phyloP scores from a whole-genome alignment of 2,888 invertebrate species.

The Onchidella celtica region DNA sequence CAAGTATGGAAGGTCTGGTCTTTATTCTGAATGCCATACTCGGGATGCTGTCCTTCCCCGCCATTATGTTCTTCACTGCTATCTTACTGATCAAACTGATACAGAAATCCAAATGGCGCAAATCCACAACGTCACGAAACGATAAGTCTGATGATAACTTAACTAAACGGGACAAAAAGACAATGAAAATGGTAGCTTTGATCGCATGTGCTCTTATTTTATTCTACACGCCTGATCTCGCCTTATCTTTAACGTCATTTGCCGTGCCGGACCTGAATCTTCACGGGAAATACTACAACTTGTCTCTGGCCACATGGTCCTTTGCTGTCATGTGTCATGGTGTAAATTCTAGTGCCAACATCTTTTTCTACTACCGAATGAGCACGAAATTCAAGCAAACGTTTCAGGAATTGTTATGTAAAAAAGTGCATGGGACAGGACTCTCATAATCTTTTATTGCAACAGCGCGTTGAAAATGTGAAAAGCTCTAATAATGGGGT shows the following conservation, averaged over 20 bases:
- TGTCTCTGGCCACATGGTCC: not conserved
- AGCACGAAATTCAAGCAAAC: not conserved
- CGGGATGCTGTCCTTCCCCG: not conserved
- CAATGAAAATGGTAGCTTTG: not conserved
- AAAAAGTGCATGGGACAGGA: too few species aligned
- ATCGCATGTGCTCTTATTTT: slow-evolving; percentile 2
- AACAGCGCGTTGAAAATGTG: too few species aligned
- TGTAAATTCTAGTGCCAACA: slow-evolving; percentile 3
- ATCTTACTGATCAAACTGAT: not conserved
- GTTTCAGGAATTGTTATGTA: not conserved
- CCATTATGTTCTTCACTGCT: not conserved
- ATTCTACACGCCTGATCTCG: not conserved
- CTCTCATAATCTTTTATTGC: too few species aligned
- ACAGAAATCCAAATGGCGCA: not conserved
- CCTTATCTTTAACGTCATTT: not conserved
- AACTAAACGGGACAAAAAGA: slow-evolving; percentile 1
- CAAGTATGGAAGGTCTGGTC: not conserved
- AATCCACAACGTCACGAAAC: not conserved
- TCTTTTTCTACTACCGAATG: not conserved
- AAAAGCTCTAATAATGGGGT: too few species aligned
- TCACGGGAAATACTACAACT: slow-evolving; percentile 9
- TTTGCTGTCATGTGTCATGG: not conserved
- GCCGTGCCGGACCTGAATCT: slow-evolving; percentile 9
- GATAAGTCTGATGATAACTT: not conserved
- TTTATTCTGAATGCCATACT: slow-evolving; percentile 1